Conservation (phyloP, 2,113 vertebrate genomes). For the Amazona guildingii region DNA sequence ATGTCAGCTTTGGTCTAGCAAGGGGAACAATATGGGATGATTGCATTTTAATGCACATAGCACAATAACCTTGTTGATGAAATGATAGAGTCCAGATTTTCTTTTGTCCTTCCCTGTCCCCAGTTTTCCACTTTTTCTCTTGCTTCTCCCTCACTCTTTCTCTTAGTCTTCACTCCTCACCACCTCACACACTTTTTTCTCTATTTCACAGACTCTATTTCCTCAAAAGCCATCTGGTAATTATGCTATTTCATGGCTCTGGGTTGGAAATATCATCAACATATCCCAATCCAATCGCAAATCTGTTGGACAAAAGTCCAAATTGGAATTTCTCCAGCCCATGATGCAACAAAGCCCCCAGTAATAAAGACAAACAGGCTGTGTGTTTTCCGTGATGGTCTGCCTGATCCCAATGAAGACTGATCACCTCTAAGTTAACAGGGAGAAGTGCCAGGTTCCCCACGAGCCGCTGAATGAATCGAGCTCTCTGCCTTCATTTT, state of each 20-base stretch:
- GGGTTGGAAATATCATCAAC: neutral
- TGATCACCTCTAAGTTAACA: slow-evolving; percentile 71
- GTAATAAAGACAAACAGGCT: slow-evolving; percentile 78
- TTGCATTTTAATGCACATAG: neutral
- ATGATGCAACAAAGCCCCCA: slow-evolving; percentile 70
- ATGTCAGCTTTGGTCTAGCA: slow-evolving; percentile 48
- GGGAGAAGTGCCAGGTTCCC: slow-evolving; percentile 48
- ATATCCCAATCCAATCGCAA: neutral
- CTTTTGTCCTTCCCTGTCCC: slow-evolving; percentile 39
- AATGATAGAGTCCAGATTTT: neutral
- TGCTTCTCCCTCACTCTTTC: neutral
- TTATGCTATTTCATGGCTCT: slow-evolving; percentile 1
- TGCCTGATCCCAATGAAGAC: slow-evolving; percentile 72
- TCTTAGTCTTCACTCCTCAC: neutral
- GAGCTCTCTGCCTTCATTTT: slow-evolving; percentile 51
- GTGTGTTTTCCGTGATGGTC: slow-evolving; percentile 69
- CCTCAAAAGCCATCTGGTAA: slow-evolving; percentile 4
- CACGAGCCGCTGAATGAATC: slow-evolving; percentile 9
- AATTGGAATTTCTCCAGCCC: slow-evolving; percentile 67
- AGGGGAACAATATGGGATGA: neutral
- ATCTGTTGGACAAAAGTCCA: slow-evolving; percentile 31
- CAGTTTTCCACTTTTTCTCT: slow-evolving; percentile 8
- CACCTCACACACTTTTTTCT: neutral
- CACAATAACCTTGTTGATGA: slow-evolving; percentile 19
- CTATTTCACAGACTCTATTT: neutral